phyloP scores from a whole-genome alignment of 2,113 vertebrate species.

The Corythornis cristatus region DNA sequence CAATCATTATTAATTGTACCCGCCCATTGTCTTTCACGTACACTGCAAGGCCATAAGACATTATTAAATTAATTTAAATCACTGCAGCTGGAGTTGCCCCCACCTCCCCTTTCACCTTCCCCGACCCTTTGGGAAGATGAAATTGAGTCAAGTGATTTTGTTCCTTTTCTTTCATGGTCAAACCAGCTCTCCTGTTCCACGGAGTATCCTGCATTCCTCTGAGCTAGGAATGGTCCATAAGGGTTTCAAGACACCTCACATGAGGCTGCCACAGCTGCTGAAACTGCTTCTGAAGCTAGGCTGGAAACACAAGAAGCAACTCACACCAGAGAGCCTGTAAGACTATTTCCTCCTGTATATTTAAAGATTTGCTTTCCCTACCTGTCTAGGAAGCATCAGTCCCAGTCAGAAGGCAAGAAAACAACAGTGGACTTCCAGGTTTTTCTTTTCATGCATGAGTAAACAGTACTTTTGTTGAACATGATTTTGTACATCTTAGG shows the following conservation, averaged over 20 bases:
- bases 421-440: conserved; percentile 63
- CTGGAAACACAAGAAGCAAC: not conserved
- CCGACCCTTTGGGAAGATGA: conserved; percentile 55
- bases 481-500: conserved; percentile 38
- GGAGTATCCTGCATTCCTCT: conserved; percentile 73
- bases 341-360: conserved; percentile 51
- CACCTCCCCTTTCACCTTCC: conserved; percentile 54
- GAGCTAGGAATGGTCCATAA: conserved; percentile 36
- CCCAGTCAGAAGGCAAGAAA: conserved; percentile 63
- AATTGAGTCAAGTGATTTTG: conserved; percentile 56
- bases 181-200: conserved; percentile 6
- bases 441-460: conserved; percentile 67
- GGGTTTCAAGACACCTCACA: conserved; percentile 38
- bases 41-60: not conserved
- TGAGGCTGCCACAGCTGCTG: not conserved
- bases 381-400: conserved; percentile 64
- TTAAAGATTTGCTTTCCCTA: conserved; percentile 67
- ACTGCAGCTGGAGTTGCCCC: conserved; percentile 56
- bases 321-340: conserved; percentile 19
- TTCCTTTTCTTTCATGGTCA: conserved; percentile 26
- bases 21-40: conserved; percentile 65
- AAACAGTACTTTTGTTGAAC: conserved; percentile 54
- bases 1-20: conserved; percentile 62
- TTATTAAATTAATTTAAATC: conserved; percentile 72
- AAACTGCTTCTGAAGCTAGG: conserved; percentile 2